phyloP scores from a whole-genome alignment of 2,113 vertebrate species.

The human region DNA sequence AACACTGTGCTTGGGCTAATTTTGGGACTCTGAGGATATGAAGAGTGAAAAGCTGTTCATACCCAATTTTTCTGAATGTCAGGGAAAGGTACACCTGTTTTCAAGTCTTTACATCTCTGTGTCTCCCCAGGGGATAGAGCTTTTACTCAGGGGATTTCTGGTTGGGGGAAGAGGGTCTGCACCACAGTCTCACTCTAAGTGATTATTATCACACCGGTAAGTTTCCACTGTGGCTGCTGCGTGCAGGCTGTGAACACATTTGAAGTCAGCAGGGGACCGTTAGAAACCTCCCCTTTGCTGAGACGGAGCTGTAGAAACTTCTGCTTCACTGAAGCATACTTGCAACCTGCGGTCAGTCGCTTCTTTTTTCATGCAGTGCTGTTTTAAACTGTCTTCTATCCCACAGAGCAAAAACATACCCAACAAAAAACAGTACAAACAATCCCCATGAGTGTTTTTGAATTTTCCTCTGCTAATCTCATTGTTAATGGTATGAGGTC shows the following conservation, averaged over 20 bases:
- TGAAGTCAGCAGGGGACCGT: conserved; percentile 78
- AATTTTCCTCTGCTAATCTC: conserved; percentile 79
- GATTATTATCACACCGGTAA: conserved; percentile 74
- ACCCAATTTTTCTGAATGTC: conserved; percentile 59
- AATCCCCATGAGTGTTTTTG: conserved; percentile 76
- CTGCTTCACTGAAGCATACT: conserved; percentile 49
- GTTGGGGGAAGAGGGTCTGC: conserved; percentile 52
- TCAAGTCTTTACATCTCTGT: conserved; percentile 46
- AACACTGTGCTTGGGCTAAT: neutral
- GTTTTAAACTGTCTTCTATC: conserved; percentile 79
- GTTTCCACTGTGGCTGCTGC: conserved; percentile 67
- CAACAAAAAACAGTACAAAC: conserved; percentile 71
- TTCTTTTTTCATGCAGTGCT: conserved; percentile 47
- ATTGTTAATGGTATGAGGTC: conserved; percentile 76
- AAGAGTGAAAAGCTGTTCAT: neutral
- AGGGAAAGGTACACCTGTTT: conserved; percentile 71
- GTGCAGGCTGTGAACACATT: conserved; percentile 69
- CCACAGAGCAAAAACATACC: conserved; percentile 56
- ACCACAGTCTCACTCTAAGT: conserved; percentile 70
- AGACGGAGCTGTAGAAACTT: conserved; percentile 61
- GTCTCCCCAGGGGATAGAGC: conserved; percentile 52
- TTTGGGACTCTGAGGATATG: neutral
- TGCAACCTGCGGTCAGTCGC: conserved; percentile 73
- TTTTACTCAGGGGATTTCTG: conserved; percentile 59
- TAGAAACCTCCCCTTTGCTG: conserved; percentile 76